Conservation (phyloP, 2,797 vertebrate genomes). For the Chanos chanos region DNA sequence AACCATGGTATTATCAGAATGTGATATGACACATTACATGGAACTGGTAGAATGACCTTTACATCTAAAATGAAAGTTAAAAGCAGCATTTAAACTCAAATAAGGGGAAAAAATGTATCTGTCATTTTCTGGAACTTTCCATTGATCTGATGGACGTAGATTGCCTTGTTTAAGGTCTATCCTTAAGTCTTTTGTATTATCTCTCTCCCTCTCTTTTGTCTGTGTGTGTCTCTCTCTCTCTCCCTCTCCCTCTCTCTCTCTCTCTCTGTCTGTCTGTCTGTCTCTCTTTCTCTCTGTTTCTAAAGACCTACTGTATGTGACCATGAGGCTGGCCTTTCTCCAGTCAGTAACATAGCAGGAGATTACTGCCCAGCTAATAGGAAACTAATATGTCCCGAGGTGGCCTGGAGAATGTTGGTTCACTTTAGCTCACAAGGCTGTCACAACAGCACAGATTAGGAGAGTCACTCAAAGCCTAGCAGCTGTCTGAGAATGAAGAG, state of each 20-base stretch:
- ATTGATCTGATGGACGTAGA: conserved; percentile 13
- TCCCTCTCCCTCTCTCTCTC: background rate
- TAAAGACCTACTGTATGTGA: too few relatives aligned
- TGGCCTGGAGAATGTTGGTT: too few relatives aligned
- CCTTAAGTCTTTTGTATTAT: background rate
- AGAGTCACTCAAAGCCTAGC: too few relatives aligned
- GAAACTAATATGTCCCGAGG: too few relatives aligned
- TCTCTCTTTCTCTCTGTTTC: background rate
- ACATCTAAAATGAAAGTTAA: conserved; percentile 42
- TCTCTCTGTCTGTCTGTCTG: background rate
- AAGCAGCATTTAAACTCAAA: conserved; percentile 29
- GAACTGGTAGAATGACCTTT: conserved; percentile 52
- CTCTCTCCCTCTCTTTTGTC: background rate
- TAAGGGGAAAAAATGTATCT: conserved; percentile 38
- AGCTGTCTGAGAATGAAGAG: too few relatives aligned
- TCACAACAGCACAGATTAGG: too few relatives aligned
- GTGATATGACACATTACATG: conserved; percentile 50
- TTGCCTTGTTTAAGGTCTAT: background rate
- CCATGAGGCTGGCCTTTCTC: too few relatives aligned
- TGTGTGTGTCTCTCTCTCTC: background rate
- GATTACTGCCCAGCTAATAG: too few relatives aligned
- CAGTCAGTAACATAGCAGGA: too few relatives aligned
- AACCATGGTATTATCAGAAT: conserved; percentile 31
- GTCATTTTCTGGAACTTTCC: background rate
- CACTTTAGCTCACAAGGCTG: too few relatives aligned